Evolutionary conservation across 2,113 vertebrate species (phyloP).

Genomic region (Cairina moschata): DNA sequence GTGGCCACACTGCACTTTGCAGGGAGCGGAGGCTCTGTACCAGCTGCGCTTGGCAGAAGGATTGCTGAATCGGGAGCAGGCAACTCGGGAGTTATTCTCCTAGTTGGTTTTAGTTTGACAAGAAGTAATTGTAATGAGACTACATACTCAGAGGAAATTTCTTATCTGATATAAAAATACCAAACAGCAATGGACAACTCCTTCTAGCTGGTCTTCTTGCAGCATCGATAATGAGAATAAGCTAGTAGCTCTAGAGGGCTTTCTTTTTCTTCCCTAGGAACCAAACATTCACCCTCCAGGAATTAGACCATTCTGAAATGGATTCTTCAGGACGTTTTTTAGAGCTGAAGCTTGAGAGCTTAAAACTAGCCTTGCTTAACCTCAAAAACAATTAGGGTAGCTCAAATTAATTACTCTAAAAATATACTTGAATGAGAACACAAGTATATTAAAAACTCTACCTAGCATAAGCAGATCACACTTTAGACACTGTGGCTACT

Average conservation of each 20-base stretch:
- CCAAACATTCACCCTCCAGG: not conserved
- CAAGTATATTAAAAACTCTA: not conserved
- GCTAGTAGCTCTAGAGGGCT: accelerated
- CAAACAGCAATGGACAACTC: not conserved
- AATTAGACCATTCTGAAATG: not conserved
- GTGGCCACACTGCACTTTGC: not conserved
- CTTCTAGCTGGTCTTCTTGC: not conserved
- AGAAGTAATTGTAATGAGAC: not conserved
- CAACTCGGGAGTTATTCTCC: not conserved
- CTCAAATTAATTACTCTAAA: not conserved
- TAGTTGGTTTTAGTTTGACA: slow-evolving; percentile 13
- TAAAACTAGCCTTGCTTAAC: not conserved
- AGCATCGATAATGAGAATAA: not conserved
- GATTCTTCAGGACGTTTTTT: not conserved
- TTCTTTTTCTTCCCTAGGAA: not conserved
- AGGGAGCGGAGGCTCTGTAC: not conserved
- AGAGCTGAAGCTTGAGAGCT: not conserved
- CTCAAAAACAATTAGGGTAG: not conserved
- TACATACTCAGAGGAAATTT: not conserved
- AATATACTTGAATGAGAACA: not conserved
- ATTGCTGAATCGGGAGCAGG: not conserved
- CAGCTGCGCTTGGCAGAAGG: not conserved
- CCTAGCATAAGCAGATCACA: slow-evolving; percentile 9
- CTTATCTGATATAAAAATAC: not conserved
- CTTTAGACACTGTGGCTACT: slow-evolving; percentile 47